Base-by-base conservation (phyloP, 2,113 vertebrate genomes). In the Nipponia nippon region DNA sequence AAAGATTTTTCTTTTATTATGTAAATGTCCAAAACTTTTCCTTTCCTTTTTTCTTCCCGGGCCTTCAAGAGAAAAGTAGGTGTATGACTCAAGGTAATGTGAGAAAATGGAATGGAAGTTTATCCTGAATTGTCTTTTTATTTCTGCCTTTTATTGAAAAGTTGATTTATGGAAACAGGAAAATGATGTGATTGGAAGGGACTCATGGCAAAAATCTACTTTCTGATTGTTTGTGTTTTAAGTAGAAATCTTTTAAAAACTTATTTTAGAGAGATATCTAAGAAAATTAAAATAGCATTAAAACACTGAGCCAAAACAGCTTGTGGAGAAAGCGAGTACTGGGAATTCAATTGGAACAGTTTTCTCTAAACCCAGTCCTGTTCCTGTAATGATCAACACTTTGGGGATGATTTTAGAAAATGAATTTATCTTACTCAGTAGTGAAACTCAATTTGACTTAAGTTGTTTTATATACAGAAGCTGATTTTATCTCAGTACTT, bases 391-490 rank as follows among this genome's bases (percentile, higher is more conserved):
- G 83, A 93, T 91, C 77, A 94, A 85, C 87, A 93, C 84, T 88
- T 89, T 38, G n/a, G 30, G 67, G 73, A 73, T 91, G 32, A 69
- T 85, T 97, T 97, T 95, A 91, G 84, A 87, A 93, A 93, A 91
- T 21, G 30, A 83, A 81, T 93, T 88, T 95, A 61, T 92, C 75
- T 93, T 91, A 75, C 78, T 92, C 15, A 10, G 29, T 84, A 90
- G 36, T 84, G 59, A 80, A 91, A 90, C 58, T 90, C 83, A 94
- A 52, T 78, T 95, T 92, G 63, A 94, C 62, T 89, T 61, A 26
- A 63, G 49, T 82, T 96, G 78, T 92, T 95, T 95, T 94, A 95
- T 95, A 90, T 94, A 93, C 89, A 91, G 67, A 88, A 72, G 66
- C 89, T 52, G 82, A 73, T 90, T 96, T 95, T 94, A 73, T 97